Evolutionary conservation across 2,113 vertebrate species (phyloP), one percentile per base, ranked within the genome.

Genomic region (Thomomys bottae): DNA sequence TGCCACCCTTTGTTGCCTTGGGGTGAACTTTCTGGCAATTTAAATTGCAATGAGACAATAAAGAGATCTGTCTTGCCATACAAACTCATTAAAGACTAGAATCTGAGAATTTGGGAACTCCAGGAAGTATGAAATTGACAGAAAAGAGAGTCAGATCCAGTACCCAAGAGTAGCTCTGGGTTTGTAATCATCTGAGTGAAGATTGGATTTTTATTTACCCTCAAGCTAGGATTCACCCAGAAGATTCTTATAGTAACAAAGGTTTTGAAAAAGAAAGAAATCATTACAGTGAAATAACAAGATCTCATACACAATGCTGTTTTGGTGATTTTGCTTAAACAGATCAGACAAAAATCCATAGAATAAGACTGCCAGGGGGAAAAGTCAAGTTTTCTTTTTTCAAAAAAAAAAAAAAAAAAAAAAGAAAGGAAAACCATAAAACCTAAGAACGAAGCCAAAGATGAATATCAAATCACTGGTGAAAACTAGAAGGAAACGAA

Each of bases 401-500:
- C n/a, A n/a, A n/a, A n/a, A n/a, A n/a, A n/a, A n/a, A n/a, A n/a
- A n/a, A n/a, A n/a, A n/a, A n/a, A n/a, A n/a, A n/a, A n/a, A n/a
- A n/a, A n/a, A n/a, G n/a, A n/a, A n/a, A n/a, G n/a, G n/a, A n/a
- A n/a, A n/a, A n/a, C n/a, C n/a, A n/a, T n/a, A n/a, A n/a, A n/a
- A n/a, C 21, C 81, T 84, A 49, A 91, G 36, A 94, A 87, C 24
- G 92, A 84, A 94, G 61, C 21, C 54, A 88, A 86, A 83, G 83
- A 84, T 77, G 49, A 80, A 66, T 63, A 90, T 8, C 82, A 71
- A 92, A 59, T 59, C 38, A 86, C 23, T 38, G n/a, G 72, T 90
- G 85, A 82, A 93, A 94, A 92, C 49, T 61, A 54, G n/a, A 84
- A 83, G 15, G 81, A 95, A 90, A 91, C 45, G 32, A 81, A 61